phyloP scores from a whole-genome alignment of 1,140 invertebrate genomes.

The Plodia interpunctella region DNA sequence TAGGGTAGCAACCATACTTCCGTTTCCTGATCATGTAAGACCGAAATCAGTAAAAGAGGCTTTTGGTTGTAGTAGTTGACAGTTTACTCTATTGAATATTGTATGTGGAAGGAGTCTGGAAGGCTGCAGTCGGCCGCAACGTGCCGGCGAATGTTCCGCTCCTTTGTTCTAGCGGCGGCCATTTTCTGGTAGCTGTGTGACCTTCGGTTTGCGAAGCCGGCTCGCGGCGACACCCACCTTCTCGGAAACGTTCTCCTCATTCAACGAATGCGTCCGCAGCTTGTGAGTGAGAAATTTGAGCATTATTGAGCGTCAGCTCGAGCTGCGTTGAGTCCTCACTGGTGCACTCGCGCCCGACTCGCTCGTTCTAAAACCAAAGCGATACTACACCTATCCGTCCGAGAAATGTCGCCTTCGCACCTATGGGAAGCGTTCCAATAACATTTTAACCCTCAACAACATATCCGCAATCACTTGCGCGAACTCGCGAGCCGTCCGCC shows the following conservation, averaged over 20 bases:
- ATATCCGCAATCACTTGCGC: constrained; percentile 52
- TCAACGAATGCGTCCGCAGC: constrained; percentile 87
- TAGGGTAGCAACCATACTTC: not conserved
- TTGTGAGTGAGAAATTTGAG: constrained; percentile 89
- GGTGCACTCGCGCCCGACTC: constrained; percentile 36
- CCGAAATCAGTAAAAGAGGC: not conserved
- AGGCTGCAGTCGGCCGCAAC: constrained; percentile 19
- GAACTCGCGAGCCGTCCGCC: constrained; percentile 51
- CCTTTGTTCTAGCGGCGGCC: constrained; percentile 76
- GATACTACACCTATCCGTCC: constrained; percentile 27
- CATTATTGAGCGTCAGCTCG: constrained; percentile 77
- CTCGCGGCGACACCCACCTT: constrained; percentile 76
- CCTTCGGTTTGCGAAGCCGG: constrained; percentile 62
- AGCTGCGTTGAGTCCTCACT: constrained; percentile 29
- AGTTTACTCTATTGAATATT: not conserved
- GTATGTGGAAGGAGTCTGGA: not conserved
- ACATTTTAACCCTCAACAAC: constrained; percentile 58
- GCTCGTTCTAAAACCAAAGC: constrained; percentile 19
- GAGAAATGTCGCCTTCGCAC: constrained; percentile 34
- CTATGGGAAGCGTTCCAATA: constrained; percentile 63
- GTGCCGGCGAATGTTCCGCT: constrained; percentile 59
- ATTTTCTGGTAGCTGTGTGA: constrained; percentile 74
- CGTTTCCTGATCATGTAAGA: not conserved
- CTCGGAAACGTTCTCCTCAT: constrained; percentile 84
- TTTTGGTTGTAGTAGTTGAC: not conserved